Base-by-base conservation (phyloP, 2,888 invertebrate genomes). In the Nemoura dubitans region DNA sequence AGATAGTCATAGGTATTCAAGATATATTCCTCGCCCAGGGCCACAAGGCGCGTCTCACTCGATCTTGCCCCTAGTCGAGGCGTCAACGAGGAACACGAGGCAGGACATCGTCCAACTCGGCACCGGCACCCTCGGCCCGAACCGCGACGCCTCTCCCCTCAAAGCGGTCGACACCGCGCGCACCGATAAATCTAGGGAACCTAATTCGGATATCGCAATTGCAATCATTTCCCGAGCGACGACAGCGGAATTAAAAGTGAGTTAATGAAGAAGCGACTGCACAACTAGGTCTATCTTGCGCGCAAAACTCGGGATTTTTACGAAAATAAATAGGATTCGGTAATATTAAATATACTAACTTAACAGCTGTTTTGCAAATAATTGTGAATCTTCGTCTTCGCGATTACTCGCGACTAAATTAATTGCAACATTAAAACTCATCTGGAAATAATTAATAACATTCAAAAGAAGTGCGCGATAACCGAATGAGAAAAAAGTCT, bases 241-340 rank as follows among this genome's bases (percentile, higher is more conserved):
- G 59, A 10, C 59, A 21, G 59, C 59, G 30, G 29, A 81, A 81
- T 81, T 30, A 81, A 81, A 81, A 29, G 30, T 29, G 81, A 25
- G 78, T 30, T 81, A 81, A 81, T 29, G 81, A 36, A 36, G 36
- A 36, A 10, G 59, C 10, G 59, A 59, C 59, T 1, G 21, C 59
- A 10, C 59, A 10, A 59, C 59, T 21, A 16, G 2, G 59, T 59
- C 59, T n/a, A n/a, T n/a, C n/a, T n/a, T n/a, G 21, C 59, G 10
- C 2, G 59, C 59, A 21, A 21, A 36, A n/a, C n/a, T n/a, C 59
- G 59, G 6, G 14, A 16, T 59, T 59, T 59, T 59, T 21, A 59
- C 59, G 14, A 21, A 59, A 59, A 59, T 59, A 59, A 59, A 59
- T 59, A 59, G 59, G 59, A 59, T 59, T 59, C 21, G 59, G 59